Percentiles rank a stretch among this genome's conserved stretches.
Evolutionary conservation across 2,888 invertebrate species (phyloP).

Genomic region (Tetheella fluctuosa): DNA sequence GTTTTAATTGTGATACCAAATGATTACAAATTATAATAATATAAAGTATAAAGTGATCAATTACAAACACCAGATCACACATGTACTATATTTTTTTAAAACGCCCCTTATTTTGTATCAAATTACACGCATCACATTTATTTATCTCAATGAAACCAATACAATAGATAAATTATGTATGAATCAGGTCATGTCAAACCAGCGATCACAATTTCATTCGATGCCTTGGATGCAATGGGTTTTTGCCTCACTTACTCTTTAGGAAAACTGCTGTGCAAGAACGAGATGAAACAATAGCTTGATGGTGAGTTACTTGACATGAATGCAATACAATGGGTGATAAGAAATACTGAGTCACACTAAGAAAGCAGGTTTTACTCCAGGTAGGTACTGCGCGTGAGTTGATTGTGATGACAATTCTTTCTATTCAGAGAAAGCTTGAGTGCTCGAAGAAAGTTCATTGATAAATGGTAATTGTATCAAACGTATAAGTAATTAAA

Average conservation of each 20-base stretch:
- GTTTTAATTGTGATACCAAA: too few relatives aligned
- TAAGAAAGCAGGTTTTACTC: slow-evolving; percentile 40
- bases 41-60: too few relatives aligned
- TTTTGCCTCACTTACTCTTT: neutral
- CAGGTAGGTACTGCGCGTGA: slow-evolving; percentile 6
- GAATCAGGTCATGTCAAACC: neutral
- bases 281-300: slow-evolving; percentile 2
- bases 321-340: slow-evolving; percentile 36
- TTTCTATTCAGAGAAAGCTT: slow-evolving; percentile 19
- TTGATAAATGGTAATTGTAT: slow-evolving; percentile 1
- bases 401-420: slow-evolving; percentile 17
- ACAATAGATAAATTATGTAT: neutral
- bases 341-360: slow-evolving; percentile 43
- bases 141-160: slow-evolving; percentile 1
- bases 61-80: neutral
- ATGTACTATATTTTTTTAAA: neutral
- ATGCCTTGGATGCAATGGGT: neutral
- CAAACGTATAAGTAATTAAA: neutral
- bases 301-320: neutral
- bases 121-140: neutral
- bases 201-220: neutral
- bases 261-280: neutral
- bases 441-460: slow-evolving; percentile 5
- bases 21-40: too few relatives aligned
- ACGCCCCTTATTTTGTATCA: slow-evolving; percentile 4